Conservation (phyloP, 2,113 vertebrate genomes). For the Alethe castanea region DNA sequence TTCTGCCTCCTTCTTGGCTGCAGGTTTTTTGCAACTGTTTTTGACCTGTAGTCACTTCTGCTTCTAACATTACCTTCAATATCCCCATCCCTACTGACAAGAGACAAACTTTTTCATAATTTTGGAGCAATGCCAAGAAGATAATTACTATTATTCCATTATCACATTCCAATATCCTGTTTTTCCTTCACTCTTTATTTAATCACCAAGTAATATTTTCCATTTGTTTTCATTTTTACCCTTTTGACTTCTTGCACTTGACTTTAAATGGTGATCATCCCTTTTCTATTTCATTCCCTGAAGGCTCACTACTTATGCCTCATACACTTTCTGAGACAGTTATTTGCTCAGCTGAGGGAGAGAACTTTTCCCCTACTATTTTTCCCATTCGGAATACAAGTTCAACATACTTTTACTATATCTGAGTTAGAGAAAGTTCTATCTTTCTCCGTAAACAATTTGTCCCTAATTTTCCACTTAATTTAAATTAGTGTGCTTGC, state of each 20-base stretch:
- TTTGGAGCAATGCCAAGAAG: not conserved
- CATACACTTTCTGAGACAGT: not conserved
- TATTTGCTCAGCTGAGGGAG: not conserved
- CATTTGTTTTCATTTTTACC: conserved; percentile 9
- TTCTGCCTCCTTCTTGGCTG: not conserved
- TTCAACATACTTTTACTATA: not conserved
- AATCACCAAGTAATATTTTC: conserved; percentile 13
- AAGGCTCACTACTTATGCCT: not conserved
- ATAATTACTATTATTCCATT: not conserved
- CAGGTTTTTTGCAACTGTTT: not conserved
- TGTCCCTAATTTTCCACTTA: not conserved
- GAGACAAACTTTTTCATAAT: not conserved
- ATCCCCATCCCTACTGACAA: not conserved
- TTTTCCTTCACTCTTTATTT: not conserved
- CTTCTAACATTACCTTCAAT: not conserved
- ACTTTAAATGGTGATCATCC: not conserved
- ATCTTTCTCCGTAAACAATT: not conserved
- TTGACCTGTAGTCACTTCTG: not conserved
- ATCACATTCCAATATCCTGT: not conserved
- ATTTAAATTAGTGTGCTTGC: not conserved
- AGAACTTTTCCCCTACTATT: not conserved
- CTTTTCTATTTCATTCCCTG: not conserved
- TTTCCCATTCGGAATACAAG: not conserved
- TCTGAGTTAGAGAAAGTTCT: not conserved
- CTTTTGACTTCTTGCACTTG: not conserved